A percentile compares a stretch with the other conserved stretches of the same genome.
Evolutionary conservation across 2,888 invertebrate genomes (phyloP).

Genomic region (Julus scanicus): DNA sequence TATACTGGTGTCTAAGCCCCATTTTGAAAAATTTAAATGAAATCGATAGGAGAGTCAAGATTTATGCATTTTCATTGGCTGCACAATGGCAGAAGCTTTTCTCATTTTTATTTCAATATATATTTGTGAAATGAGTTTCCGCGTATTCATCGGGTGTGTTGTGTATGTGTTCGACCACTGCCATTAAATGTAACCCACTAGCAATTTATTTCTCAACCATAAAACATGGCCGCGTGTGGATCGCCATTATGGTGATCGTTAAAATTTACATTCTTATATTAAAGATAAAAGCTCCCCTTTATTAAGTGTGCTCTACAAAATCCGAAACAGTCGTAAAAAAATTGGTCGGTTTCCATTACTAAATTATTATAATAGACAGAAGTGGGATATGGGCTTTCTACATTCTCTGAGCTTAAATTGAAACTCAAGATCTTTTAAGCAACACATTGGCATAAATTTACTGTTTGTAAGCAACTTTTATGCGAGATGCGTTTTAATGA

Average conservation of each 20-base stretch:
- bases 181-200: not conserved
- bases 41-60: not conserved
- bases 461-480: constrained; percentile 4
- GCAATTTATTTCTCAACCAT: not conserved
- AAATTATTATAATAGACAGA: not conserved
- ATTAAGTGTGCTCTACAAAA: not conserved
- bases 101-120: not conserved
- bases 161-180: not conserved
- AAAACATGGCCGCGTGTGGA: not conserved
- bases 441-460: not conserved
- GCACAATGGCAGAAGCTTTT: not conserved
- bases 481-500: not conserved
- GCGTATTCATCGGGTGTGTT: not conserved
- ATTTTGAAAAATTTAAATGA: not conserved
- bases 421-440: constrained; percentile 8
- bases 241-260: constrained; percentile 17
- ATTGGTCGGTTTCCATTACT: constrained; percentile 21
- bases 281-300: not conserved
- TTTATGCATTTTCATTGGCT: not conserved
- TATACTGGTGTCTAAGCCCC: too few species aligned
- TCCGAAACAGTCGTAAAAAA: constrained; percentile 3
- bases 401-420: not conserved
- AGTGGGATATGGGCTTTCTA: not conserved
- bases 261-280: constrained; percentile 32
- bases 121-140: too few species aligned